Percentiles rank a stretch among this genome's conserved stretches.
These are phyloP conservation scores for Gryllus longicercus DNA, from an alignment of 2,888 invertebrate species.

Conservation along the genomic window DNA sequence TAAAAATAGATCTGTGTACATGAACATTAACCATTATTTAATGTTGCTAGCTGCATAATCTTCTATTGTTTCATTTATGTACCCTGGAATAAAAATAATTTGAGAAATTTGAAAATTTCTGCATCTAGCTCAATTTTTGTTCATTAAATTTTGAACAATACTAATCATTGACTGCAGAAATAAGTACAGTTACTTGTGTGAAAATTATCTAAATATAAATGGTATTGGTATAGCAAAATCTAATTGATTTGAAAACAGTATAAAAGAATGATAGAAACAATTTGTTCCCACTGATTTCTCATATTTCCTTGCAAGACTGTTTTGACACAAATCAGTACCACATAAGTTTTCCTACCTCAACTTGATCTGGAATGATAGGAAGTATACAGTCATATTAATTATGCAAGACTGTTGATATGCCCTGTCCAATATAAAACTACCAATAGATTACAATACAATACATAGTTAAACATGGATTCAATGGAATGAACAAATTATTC, in stretches of 20 bases:
- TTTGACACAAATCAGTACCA: slow-evolving; percentile 4
- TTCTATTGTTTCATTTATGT: neutral
- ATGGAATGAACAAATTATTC: neutral
- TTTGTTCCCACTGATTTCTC: slow-evolving; percentile 4
- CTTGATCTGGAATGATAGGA: slow-evolving; percentile 17
- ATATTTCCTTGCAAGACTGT: slow-evolving; percentile 9
- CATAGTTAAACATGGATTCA: neutral
- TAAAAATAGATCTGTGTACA: neutral
- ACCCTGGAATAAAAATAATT: neutral
- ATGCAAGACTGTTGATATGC: slow-evolving; percentile 17
- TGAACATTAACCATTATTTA: neutral
- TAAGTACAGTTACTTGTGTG: no score
- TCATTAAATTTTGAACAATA: neutral
- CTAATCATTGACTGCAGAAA: no score
- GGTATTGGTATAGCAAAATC: neutral
- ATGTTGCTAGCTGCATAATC: neutral
- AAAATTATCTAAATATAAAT: neutral
- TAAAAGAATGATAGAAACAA: slow-evolving; percentile 17
- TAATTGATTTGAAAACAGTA: neutral
- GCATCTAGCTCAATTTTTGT: neutral
- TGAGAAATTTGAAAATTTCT: neutral
- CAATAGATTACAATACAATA: neutral
- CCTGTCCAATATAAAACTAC: neutral
- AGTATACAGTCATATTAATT: neutral
- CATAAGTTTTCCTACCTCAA: slow-evolving; percentile 10